Evolutionary conservation across 30 jellyfish, hydroid and myxozoan genomes (phyloP), one percentile per base, ranked within the genome.

Genomic region (Cassiopea xamachana): DNA sequence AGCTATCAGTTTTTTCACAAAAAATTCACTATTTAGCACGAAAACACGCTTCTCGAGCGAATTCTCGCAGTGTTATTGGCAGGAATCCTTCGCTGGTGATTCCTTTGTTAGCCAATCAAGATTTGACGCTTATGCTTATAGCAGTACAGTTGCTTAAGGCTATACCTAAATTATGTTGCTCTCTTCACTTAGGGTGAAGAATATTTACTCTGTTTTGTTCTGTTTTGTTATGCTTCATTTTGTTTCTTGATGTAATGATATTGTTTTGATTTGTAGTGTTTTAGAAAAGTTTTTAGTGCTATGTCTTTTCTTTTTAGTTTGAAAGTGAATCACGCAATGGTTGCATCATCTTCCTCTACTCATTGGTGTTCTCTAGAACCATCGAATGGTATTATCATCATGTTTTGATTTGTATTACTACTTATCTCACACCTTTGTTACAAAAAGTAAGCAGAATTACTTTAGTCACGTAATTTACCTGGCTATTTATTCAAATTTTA

Each of bases 301-400:
- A n/a, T n/a, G n/a, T n/a, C n/a, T n/a, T n/a, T 70, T 0, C 46
- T 7, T 46, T 90, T 1, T 83, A 92, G 97, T 92, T 92, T 62
- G 92, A 92, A 70, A 72, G 86, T 55, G 95, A 78, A 46, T 43
- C 85, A 19, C 43, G 89, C 60, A 76, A 77, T 48, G 98, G 98
- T 18, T 89, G 97, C 80, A 72, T 94, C 3, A 72, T 94, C 74
- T 77, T 94, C 60, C 60, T 94, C 51, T 94, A 94, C 74, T 89
- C 98, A 2, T 58, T 90, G 69, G 77, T 94, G 0, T 82, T 94
- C 48, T 82, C 98, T 2, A 67, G 96, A 58, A 91, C 93, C 27
- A 80, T 94, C 8, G 47, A 94, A 77, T 86, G 92, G 97, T 92
- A 84, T 1, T 45, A 6, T 12, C 51, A 80, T 3, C 83, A 16